Conservation (phyloP, 2,888 invertebrate genomes). For the Heteromurus nitidus region DNA sequence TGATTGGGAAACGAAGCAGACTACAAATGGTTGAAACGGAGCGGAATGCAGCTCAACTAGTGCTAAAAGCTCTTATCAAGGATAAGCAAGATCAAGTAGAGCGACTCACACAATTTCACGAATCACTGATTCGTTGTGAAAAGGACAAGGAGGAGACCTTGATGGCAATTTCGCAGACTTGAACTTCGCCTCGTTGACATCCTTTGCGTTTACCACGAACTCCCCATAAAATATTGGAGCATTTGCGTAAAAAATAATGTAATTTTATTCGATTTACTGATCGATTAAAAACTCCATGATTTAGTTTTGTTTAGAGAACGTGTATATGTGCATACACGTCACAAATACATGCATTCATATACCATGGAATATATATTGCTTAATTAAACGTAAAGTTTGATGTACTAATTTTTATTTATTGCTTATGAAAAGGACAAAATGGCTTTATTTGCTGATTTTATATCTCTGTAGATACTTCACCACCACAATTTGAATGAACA, state of each 20-base stretch:
- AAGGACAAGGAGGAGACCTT: constrained; percentile 70
- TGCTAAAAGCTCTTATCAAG: constrained; percentile 65
- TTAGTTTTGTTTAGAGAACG: neutral
- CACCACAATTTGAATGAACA: too few species aligned
- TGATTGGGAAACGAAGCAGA: constrained; percentile 70
- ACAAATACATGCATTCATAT: too few species aligned
- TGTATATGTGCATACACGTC: neutral
- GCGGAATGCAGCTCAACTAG: constrained; percentile 63
- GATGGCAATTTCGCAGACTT: constrained; percentile 56
- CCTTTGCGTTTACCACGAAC: too few species aligned
- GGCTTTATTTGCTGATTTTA: too few species aligned
- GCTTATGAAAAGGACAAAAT: too few species aligned
- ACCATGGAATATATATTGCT: too few species aligned
- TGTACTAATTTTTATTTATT: too few species aligned
- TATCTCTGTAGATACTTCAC: too few species aligned
- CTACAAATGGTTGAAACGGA: constrained; percentile 68
- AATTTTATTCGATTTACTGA: neutral
- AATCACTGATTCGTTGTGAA: constrained; percentile 66
- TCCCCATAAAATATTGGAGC: too few species aligned
- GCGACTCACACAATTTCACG: constrained; percentile 67
- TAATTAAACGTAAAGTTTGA: too few species aligned
- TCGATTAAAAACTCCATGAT: neutral
- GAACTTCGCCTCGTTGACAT: neutral
- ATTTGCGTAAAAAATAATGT: too few species aligned
- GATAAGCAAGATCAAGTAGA: constrained; percentile 71